Evolutionary conservation across 2,888 invertebrate species (phyloP).

Genomic region (Acanthosepion lycidas): DNA sequence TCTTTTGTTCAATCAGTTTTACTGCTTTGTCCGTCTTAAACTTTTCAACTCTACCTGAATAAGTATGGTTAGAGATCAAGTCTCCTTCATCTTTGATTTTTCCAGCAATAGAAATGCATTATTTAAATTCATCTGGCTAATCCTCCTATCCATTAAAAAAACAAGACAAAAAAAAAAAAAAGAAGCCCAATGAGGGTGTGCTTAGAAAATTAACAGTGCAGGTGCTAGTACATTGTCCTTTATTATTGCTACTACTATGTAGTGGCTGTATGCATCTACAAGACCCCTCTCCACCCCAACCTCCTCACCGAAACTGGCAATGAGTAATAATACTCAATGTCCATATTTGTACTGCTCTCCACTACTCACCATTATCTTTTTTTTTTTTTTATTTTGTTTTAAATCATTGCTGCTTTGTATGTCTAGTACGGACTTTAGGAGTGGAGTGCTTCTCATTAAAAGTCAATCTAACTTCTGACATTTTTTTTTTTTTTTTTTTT

Average conservation of each 20-base stretch:
- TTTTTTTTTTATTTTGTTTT: neutral
- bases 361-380: neutral
- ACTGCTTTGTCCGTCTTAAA: neutral
- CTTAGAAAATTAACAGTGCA: neutral
- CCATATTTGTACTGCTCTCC: neutral
- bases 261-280: neutral
- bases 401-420: neutral
- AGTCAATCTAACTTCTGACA: no score
- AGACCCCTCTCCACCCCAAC: neutral
- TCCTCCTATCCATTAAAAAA: neutral
- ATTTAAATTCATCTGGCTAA: neutral
- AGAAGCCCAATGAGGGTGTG: neutral
- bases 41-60: neutral
- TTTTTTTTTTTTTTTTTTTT: no score
- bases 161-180: rapidly evolving
- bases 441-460: neutral
- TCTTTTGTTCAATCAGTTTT: neutral
- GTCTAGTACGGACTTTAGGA: no score
- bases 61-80: neutral
- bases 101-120: neutral
- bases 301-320: neutral
- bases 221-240: neutral
- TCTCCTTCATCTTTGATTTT: neutral
- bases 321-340: neutral
- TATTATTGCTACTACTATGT: neutral